Conservation (phyloP, 1,140 invertebrate species). For the Akabosia matsudoensis region DNA sequence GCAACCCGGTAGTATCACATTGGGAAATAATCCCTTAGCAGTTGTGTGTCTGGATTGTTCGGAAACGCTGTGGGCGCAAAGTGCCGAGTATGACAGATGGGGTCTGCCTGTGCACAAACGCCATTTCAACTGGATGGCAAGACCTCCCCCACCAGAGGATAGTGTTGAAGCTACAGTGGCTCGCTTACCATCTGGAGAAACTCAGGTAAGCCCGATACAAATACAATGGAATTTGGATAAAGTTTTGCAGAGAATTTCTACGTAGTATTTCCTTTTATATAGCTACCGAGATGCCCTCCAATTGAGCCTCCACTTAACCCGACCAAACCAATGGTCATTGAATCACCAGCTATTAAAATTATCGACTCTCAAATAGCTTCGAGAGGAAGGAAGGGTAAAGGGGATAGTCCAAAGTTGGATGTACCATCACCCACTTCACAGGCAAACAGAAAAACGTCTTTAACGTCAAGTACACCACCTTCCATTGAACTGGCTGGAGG, state of each 20-base stretch:
- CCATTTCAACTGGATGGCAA: slow-evolving; percentile 83
- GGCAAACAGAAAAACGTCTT: neutral
- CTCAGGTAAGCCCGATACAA: slow-evolving; percentile 33
- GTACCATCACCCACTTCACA: neutral
- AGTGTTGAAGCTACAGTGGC: slow-evolving; percentile 75
- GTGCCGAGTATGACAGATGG: slow-evolving; percentile 81
- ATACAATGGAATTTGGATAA: neutral
- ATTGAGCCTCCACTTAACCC: slow-evolving; percentile 33
- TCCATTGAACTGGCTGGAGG: neutral
- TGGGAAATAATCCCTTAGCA: slow-evolving; percentile 85
- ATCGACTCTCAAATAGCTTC: neutral
- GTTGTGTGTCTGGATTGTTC: slow-evolving; percentile 90
- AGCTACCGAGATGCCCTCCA: slow-evolving; percentile 46
- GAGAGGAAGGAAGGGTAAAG: neutral
- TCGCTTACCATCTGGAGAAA: slow-evolving; percentile 72
- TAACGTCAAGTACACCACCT: neutral
- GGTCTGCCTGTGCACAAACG: slow-evolving; percentile 76
- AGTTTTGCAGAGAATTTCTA: neutral
- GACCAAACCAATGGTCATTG: neutral
- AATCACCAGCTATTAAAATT: neutral
- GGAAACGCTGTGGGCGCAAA: slow-evolving; percentile 77
- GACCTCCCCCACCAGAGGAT: slow-evolving; percentile 81
- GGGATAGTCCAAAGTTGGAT: neutral
- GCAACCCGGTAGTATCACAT: slow-evolving; percentile 73
- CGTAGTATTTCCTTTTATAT: neutral